A percentile compares a stretch with the other conserved stretches of the same genome.
These are phyloP conservation scores for Neocrepidodera transversa DNA, from an alignment of 2,888 invertebrate genomes.

Conservation along the genomic window DNA sequence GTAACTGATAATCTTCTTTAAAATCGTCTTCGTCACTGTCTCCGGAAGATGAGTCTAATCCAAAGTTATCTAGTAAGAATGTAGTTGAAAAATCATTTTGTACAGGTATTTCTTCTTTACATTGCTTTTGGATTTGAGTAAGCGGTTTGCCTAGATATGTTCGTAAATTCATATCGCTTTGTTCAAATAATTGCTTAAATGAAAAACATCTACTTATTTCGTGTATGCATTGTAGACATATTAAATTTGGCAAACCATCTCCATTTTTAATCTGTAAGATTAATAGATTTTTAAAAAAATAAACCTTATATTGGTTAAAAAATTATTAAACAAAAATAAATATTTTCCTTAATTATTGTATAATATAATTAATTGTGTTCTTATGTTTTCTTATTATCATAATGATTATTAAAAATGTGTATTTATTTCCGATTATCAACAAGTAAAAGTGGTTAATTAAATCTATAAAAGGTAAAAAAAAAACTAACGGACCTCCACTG, in stretches of 20 bases:
- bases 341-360: too few relatives aligned
- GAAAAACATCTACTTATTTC: slow-evolving; percentile 61
- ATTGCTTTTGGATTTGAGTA: slow-evolving; percentile 41
- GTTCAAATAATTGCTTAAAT: slow-evolving; percentile 62
- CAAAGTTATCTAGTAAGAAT: slow-evolving; percentile 54
- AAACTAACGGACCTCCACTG: slow-evolving; percentile 54
- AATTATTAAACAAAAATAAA: too few relatives aligned
- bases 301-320: too few relatives aligned
- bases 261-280: slow-evolving; percentile 59
- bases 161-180: slow-evolving; percentile 59
- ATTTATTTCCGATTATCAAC: too few relatives aligned
- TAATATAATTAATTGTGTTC: too few relatives aligned
- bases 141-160: slow-evolving; percentile 58
- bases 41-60: slow-evolving; percentile 55
- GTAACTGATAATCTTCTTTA: slow-evolving; percentile 52
- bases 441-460: too few relatives aligned
- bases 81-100: slow-evolving; percentile 45
- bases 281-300: too few relatives aligned
- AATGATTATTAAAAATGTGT: too few relatives aligned
- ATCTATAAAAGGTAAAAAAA: too few relatives aligned
- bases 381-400: too few relatives aligned
- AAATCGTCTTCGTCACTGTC: slow-evolving; percentile 55
- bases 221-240: slow-evolving; percentile 62
- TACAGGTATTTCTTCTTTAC: slow-evolving; percentile 48
- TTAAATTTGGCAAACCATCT: slow-evolving; percentile 60